phyloP scores from a whole-genome alignment of 2,888 invertebrate genomes.

The Hemithea aestivaria region DNA sequence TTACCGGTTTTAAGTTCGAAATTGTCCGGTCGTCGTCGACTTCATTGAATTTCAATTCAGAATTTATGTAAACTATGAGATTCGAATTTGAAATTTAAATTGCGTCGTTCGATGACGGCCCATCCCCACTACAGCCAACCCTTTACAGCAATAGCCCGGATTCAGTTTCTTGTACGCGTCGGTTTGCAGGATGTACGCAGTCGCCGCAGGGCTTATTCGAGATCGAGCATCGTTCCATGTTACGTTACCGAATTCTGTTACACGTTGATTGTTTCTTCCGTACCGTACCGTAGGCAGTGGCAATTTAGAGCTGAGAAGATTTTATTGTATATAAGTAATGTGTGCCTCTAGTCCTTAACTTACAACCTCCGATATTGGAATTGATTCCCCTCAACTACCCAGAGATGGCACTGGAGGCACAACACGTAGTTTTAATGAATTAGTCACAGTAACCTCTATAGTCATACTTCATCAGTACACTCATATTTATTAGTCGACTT shows the following conservation, averaged over 20 bases:
- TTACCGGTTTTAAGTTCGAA: conserved; percentile 60
- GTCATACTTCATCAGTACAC: conserved; percentile 21
- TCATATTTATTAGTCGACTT: conserved; percentile 27
- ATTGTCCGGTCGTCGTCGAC: conserved; percentile 36
- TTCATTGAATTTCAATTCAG: conserved; percentile 11
- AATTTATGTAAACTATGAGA: conserved; percentile 14
- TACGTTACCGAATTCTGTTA: conserved; percentile 72
- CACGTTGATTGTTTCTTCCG: conserved; percentile 65
- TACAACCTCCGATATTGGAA: conserved; percentile 43
- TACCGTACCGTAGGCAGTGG: conserved; percentile 45
- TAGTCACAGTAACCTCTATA: conserved; percentile 23
- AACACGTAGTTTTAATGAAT: conserved; percentile 22
- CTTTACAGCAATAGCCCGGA: conserved; percentile 66
- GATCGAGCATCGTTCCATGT: conserved; percentile 69
- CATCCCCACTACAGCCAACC: conserved; percentile 43
- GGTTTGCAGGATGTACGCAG: conserved; percentile 57
- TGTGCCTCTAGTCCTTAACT: conserved; percentile 18
- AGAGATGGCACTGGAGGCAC: conserved; percentile 20
- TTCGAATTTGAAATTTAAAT: conserved; percentile 26
- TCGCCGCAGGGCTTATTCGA: conserved; percentile 75
- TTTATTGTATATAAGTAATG: conserved; percentile 27
- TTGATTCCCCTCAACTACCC: conserved; percentile 40
- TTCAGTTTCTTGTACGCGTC: conserved; percentile 62
- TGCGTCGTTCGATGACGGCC: conserved; percentile 26
- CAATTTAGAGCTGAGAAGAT: conserved; percentile 56